phyloP scores from a whole-genome alignment of 2,113 vertebrate genomes.

The Megaceryle torquata region DNA sequence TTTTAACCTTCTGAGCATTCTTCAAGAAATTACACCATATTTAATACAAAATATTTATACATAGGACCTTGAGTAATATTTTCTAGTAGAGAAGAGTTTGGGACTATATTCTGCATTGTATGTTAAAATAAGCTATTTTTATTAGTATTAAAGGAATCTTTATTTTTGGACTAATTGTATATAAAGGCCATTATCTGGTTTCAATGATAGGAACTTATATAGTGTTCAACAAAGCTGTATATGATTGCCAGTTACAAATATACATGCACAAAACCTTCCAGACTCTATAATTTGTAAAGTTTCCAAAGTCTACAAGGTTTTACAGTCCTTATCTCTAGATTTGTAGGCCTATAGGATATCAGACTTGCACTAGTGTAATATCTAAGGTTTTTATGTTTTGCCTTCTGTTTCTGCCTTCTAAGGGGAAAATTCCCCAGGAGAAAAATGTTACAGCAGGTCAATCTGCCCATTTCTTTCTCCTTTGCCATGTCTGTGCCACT shows the following conservation, averaged over 20 bases:
- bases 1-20: neutral
- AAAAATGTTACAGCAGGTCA: neutral
- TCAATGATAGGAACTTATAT: fast-evolving
- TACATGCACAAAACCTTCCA: fast-evolving
- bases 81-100: neutral
- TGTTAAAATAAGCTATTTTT: neutral
- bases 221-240: neutral
- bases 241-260: neutral
- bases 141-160: neutral
- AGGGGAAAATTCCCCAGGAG: neutral
- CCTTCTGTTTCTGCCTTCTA: neutral
- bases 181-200: neutral
- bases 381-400: neutral
- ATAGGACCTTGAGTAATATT: neutral
- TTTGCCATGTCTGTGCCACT: neutral
- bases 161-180: neutral
- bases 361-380: neutral
- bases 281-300: neutral
- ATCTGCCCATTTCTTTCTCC: neutral
- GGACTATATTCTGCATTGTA: neutral
- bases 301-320: neutral
- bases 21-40: neutral
- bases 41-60: neutral
- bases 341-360: neutral
- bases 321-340: neutral